Conservation (phyloP, 2,888 invertebrate genomes). For the Macrosoma leucophasiata region DNA sequence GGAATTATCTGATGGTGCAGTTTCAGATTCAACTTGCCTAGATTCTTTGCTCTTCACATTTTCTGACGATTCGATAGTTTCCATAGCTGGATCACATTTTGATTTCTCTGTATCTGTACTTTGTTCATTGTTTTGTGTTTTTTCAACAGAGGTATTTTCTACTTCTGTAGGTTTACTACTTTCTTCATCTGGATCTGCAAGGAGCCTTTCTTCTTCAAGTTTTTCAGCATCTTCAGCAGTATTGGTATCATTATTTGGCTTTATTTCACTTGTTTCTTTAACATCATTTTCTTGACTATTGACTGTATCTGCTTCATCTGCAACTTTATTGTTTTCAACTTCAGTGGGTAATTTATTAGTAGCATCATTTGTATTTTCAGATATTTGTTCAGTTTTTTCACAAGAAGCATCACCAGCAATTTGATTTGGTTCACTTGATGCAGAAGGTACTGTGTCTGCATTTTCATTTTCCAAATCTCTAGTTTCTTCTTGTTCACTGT, state of each 20-base stretch:
- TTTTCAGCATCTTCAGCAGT: constrained; percentile 1
- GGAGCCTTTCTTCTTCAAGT: constrained; percentile 8
- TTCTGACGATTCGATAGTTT: too few species aligned
- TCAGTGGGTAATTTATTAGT: too few species aligned
- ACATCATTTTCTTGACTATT: constrained; percentile 1
- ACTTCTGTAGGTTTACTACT: background rate
- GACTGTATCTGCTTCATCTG: constrained; percentile 1
- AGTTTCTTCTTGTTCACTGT: too few species aligned
- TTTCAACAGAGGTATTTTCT: constrained; percentile 5
- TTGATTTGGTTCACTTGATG: too few species aligned
- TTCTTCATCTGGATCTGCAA: constrained; percentile 6
- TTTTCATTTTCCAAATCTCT: too few species aligned
- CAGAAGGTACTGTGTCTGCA: too few species aligned
- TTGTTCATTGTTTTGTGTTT: constrained; percentile 9
- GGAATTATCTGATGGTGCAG: too few species aligned
- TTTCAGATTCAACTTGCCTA: too few species aligned
- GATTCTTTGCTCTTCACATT: too few species aligned
- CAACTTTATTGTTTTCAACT: constrained; percentile 3
- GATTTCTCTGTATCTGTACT: constrained; percentile 6
- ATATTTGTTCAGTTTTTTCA: too few species aligned
- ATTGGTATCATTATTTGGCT: constrained; percentile 2
- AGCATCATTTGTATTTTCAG: background rate
- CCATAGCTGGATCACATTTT: constrained; percentile 11
- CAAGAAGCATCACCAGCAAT: too few species aligned
- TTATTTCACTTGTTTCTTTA: constrained; percentile 2